Evolutionary conservation across 2,888 invertebrate genomes (phyloP), one percentile per base, ranked within the genome.

Genomic region (Ornithoptera alexandrae): DNA sequence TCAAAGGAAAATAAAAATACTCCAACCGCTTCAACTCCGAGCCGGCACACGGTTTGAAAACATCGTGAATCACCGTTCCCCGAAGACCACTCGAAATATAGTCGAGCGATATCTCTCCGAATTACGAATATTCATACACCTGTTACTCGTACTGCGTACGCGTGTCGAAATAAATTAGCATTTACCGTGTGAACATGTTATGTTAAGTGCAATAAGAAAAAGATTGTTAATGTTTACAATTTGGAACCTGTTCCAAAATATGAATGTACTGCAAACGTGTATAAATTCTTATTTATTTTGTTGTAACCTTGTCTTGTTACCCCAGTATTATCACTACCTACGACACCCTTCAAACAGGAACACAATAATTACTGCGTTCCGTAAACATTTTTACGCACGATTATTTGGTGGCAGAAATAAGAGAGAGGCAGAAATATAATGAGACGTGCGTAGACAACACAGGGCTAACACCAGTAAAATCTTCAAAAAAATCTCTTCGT

Each of bases 1-100:
- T 88, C 81, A 86, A 89, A 87, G 87, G 87, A 87, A 87, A 90
- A 88, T 88, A 90, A 88, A 90, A 90, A 91, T 91, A 85, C 86
- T 56, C 64, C 67, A 50, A 66, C 63, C 61, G 65, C 59, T 65
- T 72, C 69, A 60, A 67, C 62, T 69, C 70, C 72, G 57, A 39
- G 30, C 72, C 69, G 69, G 30, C 30, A 62, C 69, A 65, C 59
- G 69, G 68, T 67, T 65, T 68, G 73, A 78, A 79, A 79, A 78
- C 76, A 77, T 74, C 73, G 75, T 80, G 79, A 79, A 70, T 75
- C 74, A 76, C 71, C 75, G 78, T 88, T 89, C 89, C 82, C 78
- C 82, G 88, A 84, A 71, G 89, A 84, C 81, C 81, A 81, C 81
- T 84, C 79, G 80, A 81, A 81, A 75, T 70, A 67, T 62, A 68